Evolutionary conservation across 2,113 vertebrate genomes (phyloP), one percentile per base, ranked within the genome.

Genomic region (Ailuropoda melanoleuca): DNA sequence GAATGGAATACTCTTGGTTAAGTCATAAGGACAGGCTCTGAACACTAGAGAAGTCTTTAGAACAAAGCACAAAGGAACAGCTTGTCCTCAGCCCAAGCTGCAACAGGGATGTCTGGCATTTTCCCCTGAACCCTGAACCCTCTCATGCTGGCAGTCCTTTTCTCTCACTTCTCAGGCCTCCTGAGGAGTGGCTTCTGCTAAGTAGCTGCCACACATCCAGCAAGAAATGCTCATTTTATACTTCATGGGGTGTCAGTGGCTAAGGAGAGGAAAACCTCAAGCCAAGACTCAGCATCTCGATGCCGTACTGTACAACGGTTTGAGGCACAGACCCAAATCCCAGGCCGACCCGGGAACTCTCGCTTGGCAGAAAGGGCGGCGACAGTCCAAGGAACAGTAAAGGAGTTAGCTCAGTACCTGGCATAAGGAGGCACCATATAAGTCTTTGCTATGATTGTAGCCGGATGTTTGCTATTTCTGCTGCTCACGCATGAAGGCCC

Each of bases 1-100:
- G 87, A 97, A 55, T 24, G 68, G 6, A 37, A 18, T 31, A 46
- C 50, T 82, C 88, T 68, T 58, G 46, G 48, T 77, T 88, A 77
- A 37, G 21, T 70, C 60, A 8, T 26, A 86, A 95, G 80, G 86
- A 86, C 43, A n/a, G 34, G 60, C 60, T 93, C 60, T 62, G 31
- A 70, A 48, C 18, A 84, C 82, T 48, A 82, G 37, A 97, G 90
- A 94, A 82, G 34, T 34, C 74, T 83, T 88, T 3, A 87, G 86
- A 95, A 92, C 60, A 95, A 97, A 95, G 87, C 89, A 97, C 80
- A 85, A 90, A 93, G 86, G 55, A 88, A 83, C 58, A 89, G 75
- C 60, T 31, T 82, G 56, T 96, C 53, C 78, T 93, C 34, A 31
- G 37, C 37, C 88, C 64, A 85, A 85, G 78, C 91, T 55, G n/a